These are phyloP conservation scores for Phaetusa simplex DNA, from an alignment of 2,113 vertebrate species.

Conservation along the genomic window DNA sequence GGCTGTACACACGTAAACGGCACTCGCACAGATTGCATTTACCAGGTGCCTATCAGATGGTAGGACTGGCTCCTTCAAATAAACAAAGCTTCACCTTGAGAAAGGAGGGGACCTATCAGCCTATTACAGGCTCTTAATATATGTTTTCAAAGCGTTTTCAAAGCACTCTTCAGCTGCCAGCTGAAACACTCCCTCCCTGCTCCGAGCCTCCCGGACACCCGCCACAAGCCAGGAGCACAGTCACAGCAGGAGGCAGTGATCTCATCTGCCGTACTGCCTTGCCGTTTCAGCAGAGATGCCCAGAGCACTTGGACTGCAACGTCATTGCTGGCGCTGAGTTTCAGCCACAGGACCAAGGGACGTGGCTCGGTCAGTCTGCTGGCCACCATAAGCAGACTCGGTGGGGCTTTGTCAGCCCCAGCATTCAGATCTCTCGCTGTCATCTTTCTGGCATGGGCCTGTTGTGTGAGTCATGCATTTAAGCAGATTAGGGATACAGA, in stretches of 20 bases:
- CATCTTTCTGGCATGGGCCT: not conserved
- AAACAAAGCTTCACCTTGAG: not conserved
- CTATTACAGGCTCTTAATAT: not conserved
- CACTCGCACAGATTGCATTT: not conserved
- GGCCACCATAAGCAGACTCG: not conserved
- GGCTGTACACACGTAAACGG: not conserved
- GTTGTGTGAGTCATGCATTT: slow-evolving; percentile 42
- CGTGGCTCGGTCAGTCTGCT: fast-evolving
- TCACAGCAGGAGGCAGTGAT: not conserved
- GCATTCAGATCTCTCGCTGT: not conserved
- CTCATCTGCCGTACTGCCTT: not conserved
- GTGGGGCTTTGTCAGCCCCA: not conserved
- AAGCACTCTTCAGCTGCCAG: not conserved
- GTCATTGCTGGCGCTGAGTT: not conserved
- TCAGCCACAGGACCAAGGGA: not conserved
- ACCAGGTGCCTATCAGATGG: not conserved
- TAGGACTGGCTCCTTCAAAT: not conserved
- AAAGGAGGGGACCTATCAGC: not conserved
- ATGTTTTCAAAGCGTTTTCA: not conserved
- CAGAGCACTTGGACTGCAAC: not conserved
- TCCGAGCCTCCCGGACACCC: not conserved
- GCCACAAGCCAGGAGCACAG: not conserved
- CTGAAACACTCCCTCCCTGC: not conserved
- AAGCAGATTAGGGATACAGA: slow-evolving; percentile 39
- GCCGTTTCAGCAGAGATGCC: not conserved